Evolutionary conservation across 2,797 vertebrate genomes (phyloP).

Genomic region (Danio kyathit): DNA sequence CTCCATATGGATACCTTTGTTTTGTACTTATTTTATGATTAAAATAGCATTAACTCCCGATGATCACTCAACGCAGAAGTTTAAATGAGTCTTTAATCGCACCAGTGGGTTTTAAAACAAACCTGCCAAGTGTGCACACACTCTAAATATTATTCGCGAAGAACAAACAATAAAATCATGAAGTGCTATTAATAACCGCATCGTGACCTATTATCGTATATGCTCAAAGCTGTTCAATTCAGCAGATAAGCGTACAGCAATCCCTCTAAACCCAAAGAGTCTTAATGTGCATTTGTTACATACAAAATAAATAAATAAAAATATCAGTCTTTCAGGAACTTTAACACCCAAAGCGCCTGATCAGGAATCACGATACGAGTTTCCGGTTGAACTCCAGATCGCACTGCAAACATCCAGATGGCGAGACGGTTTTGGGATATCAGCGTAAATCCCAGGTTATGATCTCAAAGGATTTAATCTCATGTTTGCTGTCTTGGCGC

Average conservation of each 20-base stretch:
- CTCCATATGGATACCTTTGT: too few relatives aligned
- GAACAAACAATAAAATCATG: neutral
- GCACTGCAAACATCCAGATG: slow-evolving; percentile 28
- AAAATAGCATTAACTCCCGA: too few relatives aligned
- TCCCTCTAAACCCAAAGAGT: slow-evolving; percentile 43
- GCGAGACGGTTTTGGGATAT: neutral
- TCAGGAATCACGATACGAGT: slow-evolving; percentile 10
- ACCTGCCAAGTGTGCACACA: neutral
- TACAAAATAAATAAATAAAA: slow-evolving; percentile 51
- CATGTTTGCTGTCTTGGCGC: slow-evolving; percentile 14
- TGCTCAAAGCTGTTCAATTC: slow-evolving; percentile 53
- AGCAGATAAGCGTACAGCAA: slow-evolving; percentile 26
- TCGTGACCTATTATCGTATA: slow-evolving; percentile 33
- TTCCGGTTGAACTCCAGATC: slow-evolving; percentile 18
- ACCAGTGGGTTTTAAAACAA: too few relatives aligned
- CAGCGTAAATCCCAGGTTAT: slow-evolving; percentile 5
- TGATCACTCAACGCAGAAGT: too few relatives aligned
- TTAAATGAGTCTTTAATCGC: too few relatives aligned
- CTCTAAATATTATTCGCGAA: neutral
- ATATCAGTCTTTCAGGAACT: slow-evolving; percentile 29
- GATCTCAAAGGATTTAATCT: slow-evolving; percentile 22
- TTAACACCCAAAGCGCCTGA: slow-evolving; percentile 14
- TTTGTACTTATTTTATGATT: too few relatives aligned
- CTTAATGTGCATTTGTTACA: slow-evolving; percentile 52
- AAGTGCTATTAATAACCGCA: slow-evolving; percentile 29